phyloP scores from a whole-genome alignment of 2,113 vertebrate genomes.

The Corythaeola cristata region DNA sequence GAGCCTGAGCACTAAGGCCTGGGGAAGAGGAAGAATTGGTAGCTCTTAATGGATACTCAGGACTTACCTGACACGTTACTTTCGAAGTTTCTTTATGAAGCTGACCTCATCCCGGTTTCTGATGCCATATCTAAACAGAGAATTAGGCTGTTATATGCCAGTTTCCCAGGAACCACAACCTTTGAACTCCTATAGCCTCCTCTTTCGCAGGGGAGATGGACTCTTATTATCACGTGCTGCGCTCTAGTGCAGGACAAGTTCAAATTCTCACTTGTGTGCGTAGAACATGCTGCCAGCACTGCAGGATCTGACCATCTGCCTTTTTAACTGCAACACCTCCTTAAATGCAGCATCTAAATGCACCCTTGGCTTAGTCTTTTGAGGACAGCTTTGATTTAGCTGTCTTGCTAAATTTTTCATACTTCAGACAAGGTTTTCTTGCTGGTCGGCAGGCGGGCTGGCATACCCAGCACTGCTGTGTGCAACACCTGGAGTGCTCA shows the following conservation, averaged over 20 bases:
- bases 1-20: background rate
- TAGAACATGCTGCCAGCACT: background rate
- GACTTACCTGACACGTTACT: constrained; percentile 48
- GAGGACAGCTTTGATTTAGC: background rate
- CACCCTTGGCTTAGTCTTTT: background rate
- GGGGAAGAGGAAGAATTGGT: background rate
- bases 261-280: background rate
- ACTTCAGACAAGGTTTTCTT: background rate
- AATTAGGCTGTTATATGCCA: background rate
- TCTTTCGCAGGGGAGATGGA: background rate
- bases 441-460: background rate
- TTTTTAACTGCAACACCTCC: background rate
- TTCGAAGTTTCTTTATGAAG: constrained; percentile 91
- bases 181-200: background rate
- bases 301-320: background rate
- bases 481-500: background rate
- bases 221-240: rapidly evolving
- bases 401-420: background rate
- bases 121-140: constrained; percentile 86
- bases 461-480: background rate
- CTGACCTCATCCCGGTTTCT: constrained; percentile 94
- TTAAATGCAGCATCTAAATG: background rate
- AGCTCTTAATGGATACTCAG: background rate
- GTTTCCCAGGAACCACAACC: background rate
- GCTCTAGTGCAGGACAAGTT: background rate